Conservation (phyloP, 2,888 invertebrate species). For the Sarcophaga variegata region DNA sequence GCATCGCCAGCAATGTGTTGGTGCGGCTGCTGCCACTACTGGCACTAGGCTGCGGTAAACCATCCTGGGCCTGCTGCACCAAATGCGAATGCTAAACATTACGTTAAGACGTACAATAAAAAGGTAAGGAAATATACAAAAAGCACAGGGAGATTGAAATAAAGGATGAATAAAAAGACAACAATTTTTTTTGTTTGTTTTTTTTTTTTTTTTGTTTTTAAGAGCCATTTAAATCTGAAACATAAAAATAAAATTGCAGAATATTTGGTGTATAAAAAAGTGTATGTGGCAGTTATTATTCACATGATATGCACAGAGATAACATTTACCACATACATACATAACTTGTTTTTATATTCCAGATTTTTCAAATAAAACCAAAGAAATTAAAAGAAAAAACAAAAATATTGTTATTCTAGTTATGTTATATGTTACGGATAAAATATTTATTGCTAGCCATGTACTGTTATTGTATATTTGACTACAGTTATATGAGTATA, state of each 20-base stretch:
- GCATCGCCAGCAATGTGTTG: conserved; percentile 82
- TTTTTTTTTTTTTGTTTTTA: conserved; percentile 13
- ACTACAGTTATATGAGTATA: background rate
- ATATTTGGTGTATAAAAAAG: background rate
- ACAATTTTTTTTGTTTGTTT: conserved; percentile 36
- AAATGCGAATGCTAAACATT: conserved; percentile 78
- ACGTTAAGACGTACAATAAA: background rate
- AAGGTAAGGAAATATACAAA: conserved; percentile 30
- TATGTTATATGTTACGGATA: conserved; percentile 68
- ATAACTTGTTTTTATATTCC: background rate
- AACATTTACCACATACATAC: background rate
- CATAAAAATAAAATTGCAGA: background rate
- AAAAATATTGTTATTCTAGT: conserved; percentile 50
- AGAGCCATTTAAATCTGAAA: conserved; percentile 12
- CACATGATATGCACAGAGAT: too few species aligned
- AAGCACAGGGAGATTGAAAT: conserved; percentile 58
- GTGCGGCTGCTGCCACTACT: conserved; percentile 81
- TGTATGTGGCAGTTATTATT: background rate
- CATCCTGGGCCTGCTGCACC: conserved; percentile 80
- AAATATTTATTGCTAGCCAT: conserved; percentile 61
- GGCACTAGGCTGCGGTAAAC: conserved; percentile 80
- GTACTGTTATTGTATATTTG: conserved; percentile 4
- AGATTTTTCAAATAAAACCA: background rate
- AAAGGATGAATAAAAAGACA: conserved; percentile 37
- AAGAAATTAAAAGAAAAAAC: conserved; percentile 1